Percentiles rank a stretch among this genome's conserved stretches.
Evolutionary conservation across 2,797 vertebrate genomes (phyloP).

Genomic region (Streptopelia turtur): DNA sequence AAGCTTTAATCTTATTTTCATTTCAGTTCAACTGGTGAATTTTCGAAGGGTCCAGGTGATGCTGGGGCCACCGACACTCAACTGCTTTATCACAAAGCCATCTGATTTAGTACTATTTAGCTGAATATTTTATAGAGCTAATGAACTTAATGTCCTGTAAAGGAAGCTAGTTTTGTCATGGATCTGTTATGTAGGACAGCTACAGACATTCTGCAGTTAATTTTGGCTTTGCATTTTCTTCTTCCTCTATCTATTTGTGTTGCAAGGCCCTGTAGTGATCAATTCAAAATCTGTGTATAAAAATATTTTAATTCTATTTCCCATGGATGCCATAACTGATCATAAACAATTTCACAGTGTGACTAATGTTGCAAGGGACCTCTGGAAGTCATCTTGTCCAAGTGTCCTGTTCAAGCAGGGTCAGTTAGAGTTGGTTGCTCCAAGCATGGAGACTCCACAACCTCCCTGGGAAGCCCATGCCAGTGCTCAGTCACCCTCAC

Average conservation of each 20-base stretch:
- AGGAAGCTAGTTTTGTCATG: background rate
- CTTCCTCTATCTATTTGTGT: background rate
- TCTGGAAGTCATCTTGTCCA: background rate
- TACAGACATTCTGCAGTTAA: background rate
- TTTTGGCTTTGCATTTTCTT: background rate
- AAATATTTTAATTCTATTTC: background rate
- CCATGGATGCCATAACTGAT: background rate
- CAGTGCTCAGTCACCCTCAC: background rate
- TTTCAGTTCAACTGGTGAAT: conserved; percentile 45
- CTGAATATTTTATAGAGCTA: background rate
- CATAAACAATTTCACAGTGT: background rate
- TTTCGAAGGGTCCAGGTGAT: conserved; percentile 28
- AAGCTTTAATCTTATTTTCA: conserved; percentile 58
- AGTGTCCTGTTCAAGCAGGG: background rate
- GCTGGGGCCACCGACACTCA: conserved; percentile 29
- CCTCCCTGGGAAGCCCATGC: background rate
- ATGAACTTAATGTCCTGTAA: background rate
- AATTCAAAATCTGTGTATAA: background rate
- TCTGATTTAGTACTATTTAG: background rate
- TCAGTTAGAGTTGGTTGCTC: background rate
- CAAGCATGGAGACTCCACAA: background rate
- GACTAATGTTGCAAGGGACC: background rate
- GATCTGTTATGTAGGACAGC: background rate
- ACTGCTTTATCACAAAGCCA: background rate
- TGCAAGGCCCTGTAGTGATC: background rate